A percentile compares a stretch with the other conserved stretches of the same genome.
These are phyloP conservation scores for Gorsachius magnificus DNA, from an alignment of 2,797 vertebrate species.

Conservation along the genomic window DNA sequence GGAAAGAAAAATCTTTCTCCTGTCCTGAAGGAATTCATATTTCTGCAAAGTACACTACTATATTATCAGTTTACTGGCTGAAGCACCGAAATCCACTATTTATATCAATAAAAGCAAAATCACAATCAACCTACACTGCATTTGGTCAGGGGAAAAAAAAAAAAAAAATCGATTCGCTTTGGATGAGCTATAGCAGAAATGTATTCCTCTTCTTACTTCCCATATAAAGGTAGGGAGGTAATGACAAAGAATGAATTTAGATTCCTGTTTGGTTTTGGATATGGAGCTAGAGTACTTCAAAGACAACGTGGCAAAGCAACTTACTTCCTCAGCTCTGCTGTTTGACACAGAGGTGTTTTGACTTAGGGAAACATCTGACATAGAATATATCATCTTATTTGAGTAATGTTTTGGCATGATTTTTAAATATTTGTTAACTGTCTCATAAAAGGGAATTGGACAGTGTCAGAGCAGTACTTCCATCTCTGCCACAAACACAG, in stretches of 20 bases:
- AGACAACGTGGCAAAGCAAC: not conserved
- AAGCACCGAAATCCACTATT: not conserved
- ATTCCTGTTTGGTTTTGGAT: not conserved
- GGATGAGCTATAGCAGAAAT: not conserved
- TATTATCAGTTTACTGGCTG: not conserved
- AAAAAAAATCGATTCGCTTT: not conserved
- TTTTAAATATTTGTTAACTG: not conserved
- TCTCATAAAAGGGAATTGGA: not conserved
- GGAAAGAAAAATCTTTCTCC: not conserved
- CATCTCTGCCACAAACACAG: not conserved
- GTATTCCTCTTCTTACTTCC: not conserved
- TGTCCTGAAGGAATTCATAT: not conserved
- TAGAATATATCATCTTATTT: not conserved
- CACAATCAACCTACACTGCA: not conserved
- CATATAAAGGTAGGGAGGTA: not conserved
- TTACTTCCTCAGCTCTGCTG: not conserved
- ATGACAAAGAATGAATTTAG: not conserved
- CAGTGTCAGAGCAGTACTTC: not conserved
- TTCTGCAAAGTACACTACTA: not conserved
- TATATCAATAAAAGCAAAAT: not conserved
- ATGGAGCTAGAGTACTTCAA: not conserved
- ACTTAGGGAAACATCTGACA: not conserved
- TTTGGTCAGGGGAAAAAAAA: not conserved
- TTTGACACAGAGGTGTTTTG: not conserved
- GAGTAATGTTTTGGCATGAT: not conserved